Evolutionary conservation across 2,113 vertebrate species (phyloP).

Genomic region (Austrofundulus limnaeus): DNA sequence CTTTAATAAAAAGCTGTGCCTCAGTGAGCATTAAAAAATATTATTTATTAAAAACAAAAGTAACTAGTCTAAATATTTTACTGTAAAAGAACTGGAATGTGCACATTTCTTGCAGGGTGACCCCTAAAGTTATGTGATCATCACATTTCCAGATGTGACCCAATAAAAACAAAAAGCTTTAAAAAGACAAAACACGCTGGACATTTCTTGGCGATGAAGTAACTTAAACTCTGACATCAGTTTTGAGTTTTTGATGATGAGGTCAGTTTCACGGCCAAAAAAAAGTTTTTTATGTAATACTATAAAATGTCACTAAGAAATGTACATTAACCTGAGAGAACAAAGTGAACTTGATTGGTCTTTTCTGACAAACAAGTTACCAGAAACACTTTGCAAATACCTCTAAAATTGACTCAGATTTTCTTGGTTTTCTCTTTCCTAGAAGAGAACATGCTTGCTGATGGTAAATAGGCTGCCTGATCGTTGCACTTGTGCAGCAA

Average conservation of each 20-base stretch:
- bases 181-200: neutral
- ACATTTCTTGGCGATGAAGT: constrained; percentile 1
- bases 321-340: neutral
- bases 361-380: neutral
- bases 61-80: neutral
- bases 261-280: neutral
- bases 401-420: too few relatives aligned
- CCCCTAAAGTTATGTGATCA: neutral
- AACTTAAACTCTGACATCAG: neutral
- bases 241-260: neutral
- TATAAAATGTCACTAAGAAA: neutral
- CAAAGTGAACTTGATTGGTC: neutral
- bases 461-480: too few relatives aligned
- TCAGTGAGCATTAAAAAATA: neutral
- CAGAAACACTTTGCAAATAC: too few relatives aligned
- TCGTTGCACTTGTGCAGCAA: too few relatives aligned
- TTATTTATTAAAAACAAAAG: neutral
- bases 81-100: neutral
- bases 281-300: neutral
- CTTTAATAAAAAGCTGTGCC: neutral
- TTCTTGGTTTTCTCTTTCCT: too few relatives aligned
- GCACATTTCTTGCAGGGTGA: neutral
- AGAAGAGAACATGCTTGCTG: too few relatives aligned
- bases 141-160: neutral
- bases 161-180: neutral